Evolutionary conservation across 2,797 vertebrate genomes (phyloP), one percentile per base, ranked within the genome.

Genomic region (Petrocephalus schoutedeni): DNA sequence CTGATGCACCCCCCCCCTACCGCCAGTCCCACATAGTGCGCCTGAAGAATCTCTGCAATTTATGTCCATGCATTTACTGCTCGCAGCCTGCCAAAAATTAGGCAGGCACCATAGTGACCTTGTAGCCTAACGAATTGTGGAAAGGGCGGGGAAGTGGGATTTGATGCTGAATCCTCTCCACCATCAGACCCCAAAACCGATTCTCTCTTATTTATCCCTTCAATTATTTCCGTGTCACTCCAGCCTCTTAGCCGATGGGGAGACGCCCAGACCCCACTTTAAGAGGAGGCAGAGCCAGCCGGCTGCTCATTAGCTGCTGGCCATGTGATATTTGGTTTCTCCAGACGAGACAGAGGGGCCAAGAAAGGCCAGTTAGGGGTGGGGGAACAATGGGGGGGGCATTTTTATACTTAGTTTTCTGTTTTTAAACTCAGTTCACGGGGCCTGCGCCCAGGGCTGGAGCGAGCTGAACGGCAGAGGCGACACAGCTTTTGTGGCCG

Each of bases 171-270:
- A 87, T 85, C 77, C 89, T 61, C 83, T 58, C 32, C 9, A 36
- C 93, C 95, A 94, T 95, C 95, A 96, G 89, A 92, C 90, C 92
- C 91, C 89, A 93, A 90, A 90, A 87, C 93, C 93, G 91, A 93
- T 94, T 93, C 92, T 89, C 83, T 90, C 91, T 88, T 92, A 94
- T 94, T 95, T 94, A 93, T 94, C 41, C 94, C 94, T 95, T 93
- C 93, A 94, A 92, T 94, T 93, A 94, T 93, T 93, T 93, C 92
- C 92, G 87, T 93, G 93, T 93, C 92, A 90, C 89, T 45, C 57
- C 14, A 23, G 28, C 56, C 54, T 87, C 59, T 67, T 53, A 61
- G 5, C 36, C 28, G 10, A 19, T 28, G 21, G n/a, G 41, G 58
- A n/a, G 36, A 41, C 41, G 71, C 53, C 89, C 87, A 84, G 89